Evolutionary conservation across 2,113 vertebrate genomes (phyloP), one percentile per base, ranked within the genome.

Genomic region (Arothron firmamentum): DNA sequence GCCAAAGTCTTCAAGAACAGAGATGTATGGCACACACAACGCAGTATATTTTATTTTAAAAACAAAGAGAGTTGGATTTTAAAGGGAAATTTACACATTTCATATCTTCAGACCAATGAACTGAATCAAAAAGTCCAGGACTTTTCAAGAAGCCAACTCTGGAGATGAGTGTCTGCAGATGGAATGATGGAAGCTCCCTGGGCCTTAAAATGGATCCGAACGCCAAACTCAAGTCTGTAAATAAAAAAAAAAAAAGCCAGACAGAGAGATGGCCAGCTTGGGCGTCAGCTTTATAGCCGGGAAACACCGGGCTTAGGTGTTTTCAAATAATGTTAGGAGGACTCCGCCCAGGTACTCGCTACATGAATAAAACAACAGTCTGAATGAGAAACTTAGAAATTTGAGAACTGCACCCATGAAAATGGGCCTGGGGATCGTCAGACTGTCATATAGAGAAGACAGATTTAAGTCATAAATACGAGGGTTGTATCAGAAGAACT

Each of bases 181-280:
- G 94, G 94, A 84, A 97, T 96, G 94, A 91, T 97, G 74, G 86
- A 92, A 42, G 94, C 95, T 25, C 88, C 96, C 62, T 90, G 85
- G 95, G 95, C 59, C 95, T 94, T 79, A 96, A 93, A 80, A 94
- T 97, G 94, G 94, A 97, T 23, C 89, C 96, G 9, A 77, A 94
- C 59, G 92, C 93, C 67, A 96, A 96, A 79, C 91, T 97, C 46
- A 97, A 97, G 77, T 95, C 95, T 23, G 3, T 23, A 23, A 2
- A 21, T 94, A 96, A 52, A 97, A 97, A 90, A 97, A 97, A 78
- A 94, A 96, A 97, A 78, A 94, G 96, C 66, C 94, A 97, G 3
- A 28, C 6, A 28, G 25, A 2, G 4, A 28, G 25, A 28, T 28
- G 25, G 25, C 25, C 25, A 2, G 5, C 25, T 28, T 4, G 25